These are phyloP conservation scores for Periophthalmus modestus DNA, from an alignment of 2,113 vertebrate genomes.

Conservation along the genomic window DNA sequence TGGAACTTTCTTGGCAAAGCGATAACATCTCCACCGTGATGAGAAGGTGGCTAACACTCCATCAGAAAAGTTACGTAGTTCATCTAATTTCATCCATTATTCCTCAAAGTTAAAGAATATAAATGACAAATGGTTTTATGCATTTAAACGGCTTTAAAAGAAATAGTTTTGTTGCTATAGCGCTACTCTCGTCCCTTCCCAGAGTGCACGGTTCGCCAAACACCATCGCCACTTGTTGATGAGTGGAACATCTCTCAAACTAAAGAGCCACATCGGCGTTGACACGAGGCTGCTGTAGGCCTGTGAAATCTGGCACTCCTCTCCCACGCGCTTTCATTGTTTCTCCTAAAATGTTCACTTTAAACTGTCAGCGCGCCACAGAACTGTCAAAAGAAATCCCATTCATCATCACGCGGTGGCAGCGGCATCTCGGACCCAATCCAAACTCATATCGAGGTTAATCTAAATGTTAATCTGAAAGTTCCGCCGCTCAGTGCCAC, in stretches of 20 bases:
- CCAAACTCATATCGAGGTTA: conserved; percentile 28
- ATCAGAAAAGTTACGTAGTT: too few species aligned
- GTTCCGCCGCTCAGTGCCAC: conserved; percentile 10
- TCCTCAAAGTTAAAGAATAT: too few species aligned
- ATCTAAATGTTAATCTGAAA: conserved; percentile 40
- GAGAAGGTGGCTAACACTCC: too few species aligned
- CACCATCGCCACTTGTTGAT: conserved; percentile 4
- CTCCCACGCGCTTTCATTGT: conserved; percentile 1
- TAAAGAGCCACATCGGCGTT: not conserved
- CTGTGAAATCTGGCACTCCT: not conserved
- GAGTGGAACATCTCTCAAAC: conserved; percentile 6
- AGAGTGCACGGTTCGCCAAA: not conserved
- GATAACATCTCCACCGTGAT: too few species aligned
- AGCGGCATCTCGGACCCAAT: conserved; percentile 14
- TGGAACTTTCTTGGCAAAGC: too few species aligned
- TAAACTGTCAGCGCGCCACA: conserved; percentile 27
- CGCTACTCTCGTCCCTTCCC: not conserved
- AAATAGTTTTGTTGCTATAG: too few species aligned
- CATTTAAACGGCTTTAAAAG: too few species aligned
- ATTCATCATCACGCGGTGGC: conserved; percentile 28
- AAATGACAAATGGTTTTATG: too few species aligned
- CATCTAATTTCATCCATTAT: too few species aligned
- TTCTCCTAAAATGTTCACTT: conserved; percentile 36
- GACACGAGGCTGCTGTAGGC: not conserved
- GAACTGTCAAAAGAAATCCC: conserved; percentile 29